Evolutionary conservation across 53 echinoderm and acorn worm species (phyloP), one percentile per base, ranked within the genome.

Genomic region (Pentamera pediparva): DNA sequence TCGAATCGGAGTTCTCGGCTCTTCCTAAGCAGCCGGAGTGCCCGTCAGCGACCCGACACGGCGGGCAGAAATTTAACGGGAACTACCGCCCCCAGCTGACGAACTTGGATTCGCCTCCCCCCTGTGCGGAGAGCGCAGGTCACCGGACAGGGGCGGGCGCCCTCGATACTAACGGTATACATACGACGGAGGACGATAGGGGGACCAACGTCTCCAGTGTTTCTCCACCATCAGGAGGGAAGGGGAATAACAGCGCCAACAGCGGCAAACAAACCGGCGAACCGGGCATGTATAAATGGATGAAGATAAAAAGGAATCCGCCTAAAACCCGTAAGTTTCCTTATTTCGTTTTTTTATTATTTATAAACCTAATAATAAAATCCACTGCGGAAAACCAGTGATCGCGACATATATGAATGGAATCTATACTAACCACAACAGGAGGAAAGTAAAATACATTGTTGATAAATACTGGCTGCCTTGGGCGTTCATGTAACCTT

Each of bases 291-390:
- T 93, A 90, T 79, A 93, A 90, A 58, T 93, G 94, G 94, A 90
- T 93, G 94, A 87, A 81, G 82, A 89, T 93, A 22, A 93, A 93
- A 78, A 49, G 94, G 71, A 93, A 93, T 82, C 94, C 94, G 29
- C 94, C 94, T 5, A 93, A 93, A 87, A 93, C 94, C 76, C 87
- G 94, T 93, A 86, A 75, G 35, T 74, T 5, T 4, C 30, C 1
- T 39, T 9, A 26, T 28, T 41, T 9, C 43, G 15, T 41, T 10
- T 10, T 41, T 10, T 41, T 41, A 41, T 41, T n/a, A n/a, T n/a
- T n/a, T n/a, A n/a, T n/a, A n/a, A n/a, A n/a, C n/a, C n/a, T n/a
- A n/a, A n/a, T n/a, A n/a, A n/a, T n/a, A n/a, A n/a, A n/a, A n/a
- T n/a, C n/a, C n/a, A n/a, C n/a, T n/a, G n/a, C n/a, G n/a, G n/a